phyloP scores from a whole-genome alignment of 2,113 vertebrate genomes.

The Pygathrix nemaeus region DNA sequence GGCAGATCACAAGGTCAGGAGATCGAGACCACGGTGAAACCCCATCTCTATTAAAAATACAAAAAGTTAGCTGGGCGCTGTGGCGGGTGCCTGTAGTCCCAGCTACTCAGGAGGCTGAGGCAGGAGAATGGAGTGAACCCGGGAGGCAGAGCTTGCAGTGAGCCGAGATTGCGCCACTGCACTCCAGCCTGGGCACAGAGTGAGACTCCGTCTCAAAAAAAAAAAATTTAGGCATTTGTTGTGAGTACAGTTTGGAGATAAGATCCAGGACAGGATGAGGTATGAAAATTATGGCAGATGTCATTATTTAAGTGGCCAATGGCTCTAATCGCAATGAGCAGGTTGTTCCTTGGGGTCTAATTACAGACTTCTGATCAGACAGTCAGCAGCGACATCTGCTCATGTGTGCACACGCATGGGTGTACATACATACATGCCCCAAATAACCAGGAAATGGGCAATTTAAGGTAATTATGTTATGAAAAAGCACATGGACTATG shows the following conservation, averaged over 20 bases:
- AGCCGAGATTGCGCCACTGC: no score
- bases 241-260: conserved; percentile 25
- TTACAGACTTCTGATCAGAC: background rate
- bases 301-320: conserved; percentile 47
- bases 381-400: background rate
- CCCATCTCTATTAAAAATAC: no score
- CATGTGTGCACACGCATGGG: background rate
- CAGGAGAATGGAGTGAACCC: no score
- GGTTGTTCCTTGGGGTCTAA: conserved; percentile 20
- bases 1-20: no score
- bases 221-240: background rate
- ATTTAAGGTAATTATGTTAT: background rate
- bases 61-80: no score
- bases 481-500: background rate
- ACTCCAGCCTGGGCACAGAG: no score
- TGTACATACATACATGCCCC: background rate
- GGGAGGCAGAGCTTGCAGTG: no score
- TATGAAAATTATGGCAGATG: conserved; percentile 30
- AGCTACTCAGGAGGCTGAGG: no score
- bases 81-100: no score
- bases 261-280: conserved; percentile 46
- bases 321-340: background rate
- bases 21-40: no score
- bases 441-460: background rate
- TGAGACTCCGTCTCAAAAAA: no score